Evolutionary conservation across 1,140 invertebrate species (phyloP).

Genomic region (Trachymyrmex septentrionalis): DNA sequence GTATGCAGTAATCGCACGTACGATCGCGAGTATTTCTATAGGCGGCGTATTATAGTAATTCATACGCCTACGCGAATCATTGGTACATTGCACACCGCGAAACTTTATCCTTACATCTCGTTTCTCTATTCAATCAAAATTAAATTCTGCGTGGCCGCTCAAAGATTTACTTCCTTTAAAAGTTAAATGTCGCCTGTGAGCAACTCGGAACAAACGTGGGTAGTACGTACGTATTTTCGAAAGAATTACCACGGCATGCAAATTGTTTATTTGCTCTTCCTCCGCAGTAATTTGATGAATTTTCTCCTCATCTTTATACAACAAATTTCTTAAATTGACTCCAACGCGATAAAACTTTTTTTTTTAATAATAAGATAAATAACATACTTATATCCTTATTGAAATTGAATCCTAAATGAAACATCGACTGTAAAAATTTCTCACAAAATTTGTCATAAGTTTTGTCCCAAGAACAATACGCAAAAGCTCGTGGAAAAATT

Average conservation of each 20-base stretch:
- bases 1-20: conserved; percentile 12
- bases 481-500: not conserved
- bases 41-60: conserved; percentile 17
- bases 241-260: not conserved
- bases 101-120: not conserved
- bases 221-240: not conserved
- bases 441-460: not conserved
- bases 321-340: conserved; percentile 23
- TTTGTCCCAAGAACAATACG: not conserved
- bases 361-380: conserved; percentile 28
- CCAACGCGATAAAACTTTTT: not conserved
- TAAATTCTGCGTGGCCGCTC: not conserved
- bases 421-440: not conserved
- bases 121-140: conserved; percentile 20
- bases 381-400: not conserved
- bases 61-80: conserved; percentile 10
- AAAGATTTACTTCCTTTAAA: not conserved
- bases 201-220: not conserved
- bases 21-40: conserved; percentile 14
- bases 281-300: not conserved
- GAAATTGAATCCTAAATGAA: not conserved
- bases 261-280: not conserved
- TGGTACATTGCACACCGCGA: not conserved
- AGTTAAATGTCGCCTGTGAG: not conserved
- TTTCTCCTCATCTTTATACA: not conserved